phyloP scores from a whole-genome alignment of 2,113 vertebrate species.

The Myxocyprinus asiaticus region DNA sequence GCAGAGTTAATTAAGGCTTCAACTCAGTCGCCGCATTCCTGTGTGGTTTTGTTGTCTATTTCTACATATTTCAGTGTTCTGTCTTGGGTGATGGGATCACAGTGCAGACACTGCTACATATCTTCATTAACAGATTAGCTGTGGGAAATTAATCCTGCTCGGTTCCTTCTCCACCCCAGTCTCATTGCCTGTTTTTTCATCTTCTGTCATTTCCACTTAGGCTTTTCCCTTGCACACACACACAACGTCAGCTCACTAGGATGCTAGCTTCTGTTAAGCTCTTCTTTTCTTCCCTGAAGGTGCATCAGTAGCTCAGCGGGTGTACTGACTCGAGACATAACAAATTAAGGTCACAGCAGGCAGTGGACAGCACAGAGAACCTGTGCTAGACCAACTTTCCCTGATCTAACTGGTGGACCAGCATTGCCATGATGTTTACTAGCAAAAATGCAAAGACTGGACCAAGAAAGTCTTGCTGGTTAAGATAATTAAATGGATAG shows the following conservation, averaged over 20 bases:
- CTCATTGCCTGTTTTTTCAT: conserved; percentile 46
- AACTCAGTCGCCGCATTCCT: background rate
- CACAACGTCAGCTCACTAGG: conserved; percentile 25
- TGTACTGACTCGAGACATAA: conserved; percentile 70
- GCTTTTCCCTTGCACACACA: conserved; percentile 18
- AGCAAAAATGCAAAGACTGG: too few relatives aligned
- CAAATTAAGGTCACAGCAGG: conserved; percentile 77
- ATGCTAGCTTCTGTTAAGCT: conserved; percentile 44
- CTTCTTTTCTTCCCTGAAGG: conserved; percentile 63
- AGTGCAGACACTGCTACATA: conserved; percentile 65
- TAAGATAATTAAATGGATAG: too few relatives aligned
- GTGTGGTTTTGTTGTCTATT: conserved; percentile 7
- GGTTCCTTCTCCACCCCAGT: conserved; percentile 55
- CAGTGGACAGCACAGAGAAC: conserved; percentile 47
- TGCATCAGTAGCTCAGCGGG: conserved; percentile 65
- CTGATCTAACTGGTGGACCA: background rate
- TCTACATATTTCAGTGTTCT: conserved; percentile 19
- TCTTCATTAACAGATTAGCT: conserved; percentile 76
- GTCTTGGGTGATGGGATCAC: conserved; percentile 55
- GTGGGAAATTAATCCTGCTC: conserved; percentile 66
- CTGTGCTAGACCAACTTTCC: conserved; percentile 36
- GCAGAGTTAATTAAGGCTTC: background rate
- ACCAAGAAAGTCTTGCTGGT: too few relatives aligned
- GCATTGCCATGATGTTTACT: too few relatives aligned
- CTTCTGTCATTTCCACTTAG: conserved; percentile 56